phyloP scores from a whole-genome alignment of 1,140 invertebrate species.

The Drosophila neocordata region DNA sequence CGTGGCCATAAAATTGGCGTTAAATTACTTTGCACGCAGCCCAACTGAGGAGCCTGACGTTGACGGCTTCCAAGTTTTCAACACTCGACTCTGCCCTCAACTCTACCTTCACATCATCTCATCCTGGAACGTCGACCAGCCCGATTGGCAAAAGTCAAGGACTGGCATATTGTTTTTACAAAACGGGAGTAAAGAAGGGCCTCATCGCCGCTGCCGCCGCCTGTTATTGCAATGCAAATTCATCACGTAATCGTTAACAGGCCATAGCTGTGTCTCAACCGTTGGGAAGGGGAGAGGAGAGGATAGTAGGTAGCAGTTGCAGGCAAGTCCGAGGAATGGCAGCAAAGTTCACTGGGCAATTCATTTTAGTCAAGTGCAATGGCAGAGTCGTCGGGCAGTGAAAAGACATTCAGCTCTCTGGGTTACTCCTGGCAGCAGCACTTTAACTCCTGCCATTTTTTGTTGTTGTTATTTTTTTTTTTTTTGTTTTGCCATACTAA shows the following conservation, averaged over 20 bases:
- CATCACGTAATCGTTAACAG: constrained; percentile 70
- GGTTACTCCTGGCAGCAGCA: constrained; percentile 21
- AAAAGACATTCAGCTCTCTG: constrained; percentile 39
- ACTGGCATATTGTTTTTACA: constrained; percentile 48
- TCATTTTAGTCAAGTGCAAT: constrained; percentile 66
- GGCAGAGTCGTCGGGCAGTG: constrained; percentile 20
- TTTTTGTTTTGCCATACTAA: constrained; percentile 9
- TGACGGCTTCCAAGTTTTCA: constrained; percentile 28
- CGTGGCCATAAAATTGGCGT: constrained; percentile 60
- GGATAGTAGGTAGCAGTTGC: neutral
- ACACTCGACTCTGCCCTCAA: neutral
- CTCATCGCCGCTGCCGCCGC: neutral
- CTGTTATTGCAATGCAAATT: constrained; percentile 66
- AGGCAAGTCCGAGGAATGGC: neutral
- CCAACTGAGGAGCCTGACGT: constrained; percentile 32
- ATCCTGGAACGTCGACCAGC: neutral
- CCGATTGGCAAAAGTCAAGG: constrained; percentile 36
- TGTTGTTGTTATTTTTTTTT: constrained; percentile 37
- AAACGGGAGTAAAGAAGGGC: neutral
- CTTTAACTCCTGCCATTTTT: constrained; percentile 35
- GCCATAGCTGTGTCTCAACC: constrained; percentile 26
- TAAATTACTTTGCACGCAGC: constrained; percentile 64
- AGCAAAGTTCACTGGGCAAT: constrained; percentile 35
- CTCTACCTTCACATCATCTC: neutral
- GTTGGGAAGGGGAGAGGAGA: neutral